A percentile compares a stretch with the other conserved stretches of the same genome.
These are phyloP conservation scores for Drosophila paucipuncta DNA, from an alignment of 2,888 invertebrate species.

Conservation along the genomic window DNA sequence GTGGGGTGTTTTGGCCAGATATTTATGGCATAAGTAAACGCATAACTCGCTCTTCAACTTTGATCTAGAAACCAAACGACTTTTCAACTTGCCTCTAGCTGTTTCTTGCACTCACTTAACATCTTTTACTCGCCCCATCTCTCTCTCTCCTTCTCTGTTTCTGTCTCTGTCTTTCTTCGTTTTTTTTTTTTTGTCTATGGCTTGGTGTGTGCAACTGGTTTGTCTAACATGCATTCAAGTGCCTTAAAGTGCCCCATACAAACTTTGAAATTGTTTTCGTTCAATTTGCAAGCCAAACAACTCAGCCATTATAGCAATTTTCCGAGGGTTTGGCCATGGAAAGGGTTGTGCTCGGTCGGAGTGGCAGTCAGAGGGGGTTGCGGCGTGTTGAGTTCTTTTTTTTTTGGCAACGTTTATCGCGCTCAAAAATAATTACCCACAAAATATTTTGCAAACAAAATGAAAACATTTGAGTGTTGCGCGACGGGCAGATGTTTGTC, in stretches of 20 bases:
- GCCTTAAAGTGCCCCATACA: slow-evolving; percentile 61
- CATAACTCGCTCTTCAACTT: slow-evolving; percentile 40
- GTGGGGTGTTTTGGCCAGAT: background rate
- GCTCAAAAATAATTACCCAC: slow-evolving; percentile 41
- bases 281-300: slow-evolving; percentile 77
- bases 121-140: background rate
- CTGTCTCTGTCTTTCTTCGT: background rate
- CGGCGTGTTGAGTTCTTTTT: background rate
- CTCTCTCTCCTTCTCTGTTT: background rate
- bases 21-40: slow-evolving; percentile 29
- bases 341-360: background rate
- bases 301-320: slow-evolving; percentile 69
- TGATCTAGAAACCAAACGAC: slow-evolving; percentile 37
- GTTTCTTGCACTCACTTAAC: slow-evolving; percentile 15
- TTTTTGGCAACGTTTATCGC: slow-evolving; percentile 11
- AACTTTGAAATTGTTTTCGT: slow-evolving; percentile 78
- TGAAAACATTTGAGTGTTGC: background rate
- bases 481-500: background rate
- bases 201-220: slow-evolving; percentile 20
- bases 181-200: background rate
- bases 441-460: background rate
- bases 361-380: background rate
- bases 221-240: slow-evolving; percentile 60
- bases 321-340: slow-evolving; percentile 16
- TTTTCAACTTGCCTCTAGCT: slow-evolving; percentile 28